phyloP scores from a whole-genome alignment of 2,797 vertebrate genomes.

The Oceanodroma leucorhoa region DNA sequence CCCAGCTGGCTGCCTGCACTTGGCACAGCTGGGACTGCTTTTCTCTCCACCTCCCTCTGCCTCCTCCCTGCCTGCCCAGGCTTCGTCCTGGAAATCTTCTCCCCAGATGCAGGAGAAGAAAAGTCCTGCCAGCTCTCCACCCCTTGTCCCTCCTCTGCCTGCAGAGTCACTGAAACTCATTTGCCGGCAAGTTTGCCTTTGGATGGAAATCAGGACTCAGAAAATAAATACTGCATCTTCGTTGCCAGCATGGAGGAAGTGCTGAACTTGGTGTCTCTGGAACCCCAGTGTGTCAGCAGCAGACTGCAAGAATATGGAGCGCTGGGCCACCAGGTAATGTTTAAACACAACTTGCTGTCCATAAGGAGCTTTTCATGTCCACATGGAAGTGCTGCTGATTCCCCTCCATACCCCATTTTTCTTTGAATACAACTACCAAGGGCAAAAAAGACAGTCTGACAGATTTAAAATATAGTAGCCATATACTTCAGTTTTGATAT shows the following conservation, averaged over 20 bases:
- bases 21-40: not conserved
- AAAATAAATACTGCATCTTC: not conserved
- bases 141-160: not conserved
- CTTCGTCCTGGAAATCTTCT: not conserved
- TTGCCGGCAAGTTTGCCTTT: not conserved
- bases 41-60: not conserved
- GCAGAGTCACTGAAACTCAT: not conserved
- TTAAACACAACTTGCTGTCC: not conserved
- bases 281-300: slow-evolving; percentile 73
- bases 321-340: slow-evolving; percentile 71
- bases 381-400: not conserved
- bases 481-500: not conserved
- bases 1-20: not conserved
- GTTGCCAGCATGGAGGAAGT: slow-evolving; percentile 72
- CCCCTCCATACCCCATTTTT: not conserved
- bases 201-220: not conserved
- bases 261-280: slow-evolving; percentile 75
- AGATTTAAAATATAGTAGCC: slow-evolving; percentile 76
- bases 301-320: slow-evolving; percentile 70
- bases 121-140: not conserved
- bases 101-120: not conserved
- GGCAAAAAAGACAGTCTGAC: slow-evolving; percentile 74
- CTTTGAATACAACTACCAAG: slow-evolving; percentile 46
- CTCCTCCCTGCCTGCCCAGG: not conserved
- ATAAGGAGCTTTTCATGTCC: not conserved